Evolutionary conservation across 2,113 vertebrate genomes (phyloP), one percentile per base, ranked within the genome.

Genomic region (Anas platyrhynchos): DNA sequence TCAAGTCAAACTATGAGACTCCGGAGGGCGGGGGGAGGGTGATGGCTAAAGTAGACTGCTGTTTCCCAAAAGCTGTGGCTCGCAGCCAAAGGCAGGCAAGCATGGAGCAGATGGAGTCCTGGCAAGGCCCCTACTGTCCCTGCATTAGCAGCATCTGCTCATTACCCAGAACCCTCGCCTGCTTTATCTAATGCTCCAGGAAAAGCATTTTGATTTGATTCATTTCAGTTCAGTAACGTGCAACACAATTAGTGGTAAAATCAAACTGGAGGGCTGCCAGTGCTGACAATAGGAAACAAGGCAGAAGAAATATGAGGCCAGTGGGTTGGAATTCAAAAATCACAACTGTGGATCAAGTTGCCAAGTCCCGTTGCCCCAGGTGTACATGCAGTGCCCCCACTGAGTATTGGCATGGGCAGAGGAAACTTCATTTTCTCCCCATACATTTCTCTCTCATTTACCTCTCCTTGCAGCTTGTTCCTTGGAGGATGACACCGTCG

Each of bases 131-230:
- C 96, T 69, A 23, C 98, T 96, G 97, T 98, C 98, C 98, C 97
- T 98, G 98, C 98, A 98, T 98, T 98, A 98, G 98, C 98, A 98
- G 98, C 98, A 98, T 98, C 98, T 98, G 98, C 98, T 98, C 98
- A 98, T 98, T 98, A 98, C 98, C 98, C 98, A 98, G 98, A 98
- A 97, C 98, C 98, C 97, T 98, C 89, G 95, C 97, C 96, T 94
- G 97, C 98, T 98, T 97, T 98, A 98, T 97, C 98, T 98, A 98
- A 97, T 98, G 98, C 98, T 98, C 98, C 98, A 98, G 98, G 98
- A 98, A 98, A 98, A 98, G 98, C 98, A 98, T 98, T 98, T 96
- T 98, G 98, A 98, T 98, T 98, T 98, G 98, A 98, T 98, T 98
- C 98, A 98, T 98, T 98, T 98, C 91, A 88, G 98, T 97, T 97